Conservation (phyloP, 2,888 invertebrate genomes). For the Diarsia mendica region DNA sequence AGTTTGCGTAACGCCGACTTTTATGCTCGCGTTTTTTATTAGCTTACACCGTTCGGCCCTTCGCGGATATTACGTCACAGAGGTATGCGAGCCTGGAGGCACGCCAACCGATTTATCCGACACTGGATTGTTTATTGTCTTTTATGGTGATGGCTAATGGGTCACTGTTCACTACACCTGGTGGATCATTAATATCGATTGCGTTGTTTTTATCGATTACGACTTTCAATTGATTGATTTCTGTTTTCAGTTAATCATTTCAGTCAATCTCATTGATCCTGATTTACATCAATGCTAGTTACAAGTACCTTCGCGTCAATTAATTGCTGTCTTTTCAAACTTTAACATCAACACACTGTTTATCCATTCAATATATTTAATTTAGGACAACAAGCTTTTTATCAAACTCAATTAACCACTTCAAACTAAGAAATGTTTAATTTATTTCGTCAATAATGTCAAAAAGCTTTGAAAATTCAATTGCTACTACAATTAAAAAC, state of each 20-base stretch:
- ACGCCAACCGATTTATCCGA: slow-evolving; percentile 86
- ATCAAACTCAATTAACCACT: slow-evolving; percentile 26
- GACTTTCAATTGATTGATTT: slow-evolving; percentile 52
- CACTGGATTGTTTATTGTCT: slow-evolving; percentile 87
- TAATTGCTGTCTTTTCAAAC: slow-evolving; percentile 23
- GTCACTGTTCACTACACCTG: slow-evolving; percentile 76
- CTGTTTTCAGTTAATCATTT: slow-evolving; percentile 36
- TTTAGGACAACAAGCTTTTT: slow-evolving; percentile 48
- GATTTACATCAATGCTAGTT: slow-evolving; percentile 9
- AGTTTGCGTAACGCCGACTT: slow-evolving; percentile 87
- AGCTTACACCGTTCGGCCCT: slow-evolving; percentile 85
- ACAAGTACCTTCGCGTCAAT: slow-evolving; percentile 14
- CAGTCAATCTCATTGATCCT: slow-evolving; percentile 28
- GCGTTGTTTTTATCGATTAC: slow-evolving; percentile 56
- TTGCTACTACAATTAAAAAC: slow-evolving; percentile 33
- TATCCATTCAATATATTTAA: slow-evolving; percentile 33
- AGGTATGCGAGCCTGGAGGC: slow-evolving; percentile 84
- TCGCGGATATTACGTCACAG: slow-evolving; percentile 89
- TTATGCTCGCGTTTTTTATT: slow-evolving; percentile 85
- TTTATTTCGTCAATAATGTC: slow-evolving; percentile 14
- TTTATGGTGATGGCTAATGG: slow-evolving; percentile 88
- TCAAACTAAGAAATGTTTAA: slow-evolving; percentile 17
- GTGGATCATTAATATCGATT: slow-evolving; percentile 67
- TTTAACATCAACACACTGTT: slow-evolving; percentile 15
- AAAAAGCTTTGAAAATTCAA: slow-evolving; percentile 15